Conservation (phyloP, 2,797 vertebrate species). For the Lycodopsis pacificus region DNA sequence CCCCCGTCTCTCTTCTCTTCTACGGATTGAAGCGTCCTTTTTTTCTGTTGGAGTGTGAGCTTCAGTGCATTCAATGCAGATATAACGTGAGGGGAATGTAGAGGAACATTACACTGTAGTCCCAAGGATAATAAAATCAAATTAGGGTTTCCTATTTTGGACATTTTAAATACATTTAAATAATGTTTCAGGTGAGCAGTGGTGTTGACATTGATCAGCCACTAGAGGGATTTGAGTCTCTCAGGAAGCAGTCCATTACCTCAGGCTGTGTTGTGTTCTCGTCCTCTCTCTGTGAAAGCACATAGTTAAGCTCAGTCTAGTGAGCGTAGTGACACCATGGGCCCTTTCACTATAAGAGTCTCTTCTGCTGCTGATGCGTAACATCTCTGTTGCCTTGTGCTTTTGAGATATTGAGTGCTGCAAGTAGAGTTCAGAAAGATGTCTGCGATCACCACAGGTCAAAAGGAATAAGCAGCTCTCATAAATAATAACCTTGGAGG, state of each 20-base stretch:
- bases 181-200: not conserved
- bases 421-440: not conserved
- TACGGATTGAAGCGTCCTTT: not conserved
- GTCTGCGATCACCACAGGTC: not conserved
- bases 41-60: not conserved
- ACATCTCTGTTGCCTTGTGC: not conserved
- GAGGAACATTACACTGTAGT: not conserved
- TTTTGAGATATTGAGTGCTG: not conserved
- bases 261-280: not conserved
- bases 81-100: not conserved
- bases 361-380: not conserved
- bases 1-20: not conserved
- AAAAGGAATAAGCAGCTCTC: not conserved
- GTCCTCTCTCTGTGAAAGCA: not conserved
- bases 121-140: not conserved
- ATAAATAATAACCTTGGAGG: no score
- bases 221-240: conserved; percentile 1
- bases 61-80: not conserved
- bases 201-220: not conserved
- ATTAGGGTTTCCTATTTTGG: not conserved
- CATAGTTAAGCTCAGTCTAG: not conserved
- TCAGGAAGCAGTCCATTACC: not conserved
- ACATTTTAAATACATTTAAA: not conserved
- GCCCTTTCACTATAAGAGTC: not conserved
- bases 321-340: not conserved